Evolutionary conservation across 2,888 invertebrate genomes (phyloP).

Genomic region (Parelbella ahira): DNA sequence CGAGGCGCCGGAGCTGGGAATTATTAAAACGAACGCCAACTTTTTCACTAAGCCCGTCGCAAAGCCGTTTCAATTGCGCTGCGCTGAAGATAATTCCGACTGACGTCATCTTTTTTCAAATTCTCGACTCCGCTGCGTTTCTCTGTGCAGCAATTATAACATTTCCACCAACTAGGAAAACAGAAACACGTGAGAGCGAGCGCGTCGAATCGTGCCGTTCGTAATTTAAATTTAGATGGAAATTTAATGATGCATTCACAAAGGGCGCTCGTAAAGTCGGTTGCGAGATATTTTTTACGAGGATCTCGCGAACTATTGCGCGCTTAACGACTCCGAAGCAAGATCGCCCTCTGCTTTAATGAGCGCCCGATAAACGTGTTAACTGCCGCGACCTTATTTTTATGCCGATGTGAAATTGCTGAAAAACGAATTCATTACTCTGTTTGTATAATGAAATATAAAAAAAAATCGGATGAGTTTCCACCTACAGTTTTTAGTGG

Average conservation of each 20-base stretch:
- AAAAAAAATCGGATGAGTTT: conserved; percentile 34
- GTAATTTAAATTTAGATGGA: conserved; percentile 81
- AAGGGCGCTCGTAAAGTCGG: conserved; percentile 80
- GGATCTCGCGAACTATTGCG: conserved; percentile 81
- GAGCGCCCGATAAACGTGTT: conserved; percentile 81
- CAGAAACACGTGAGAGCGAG: conserved; percentile 76
- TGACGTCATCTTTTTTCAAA: conserved; percentile 80
- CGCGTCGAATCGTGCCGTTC: conserved; percentile 72
- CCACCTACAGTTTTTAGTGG: conserved; percentile 27
- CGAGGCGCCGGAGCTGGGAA: conserved; percentile 80
- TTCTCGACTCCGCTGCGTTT: conserved; percentile 74
- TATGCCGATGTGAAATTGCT: conserved; percentile 77
- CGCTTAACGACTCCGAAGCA: conserved; percentile 80
- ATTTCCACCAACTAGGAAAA: conserved; percentile 79
- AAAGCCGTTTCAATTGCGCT: conserved; percentile 81
- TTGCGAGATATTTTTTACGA: conserved; percentile 80
- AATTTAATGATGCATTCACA: conserved; percentile 81
- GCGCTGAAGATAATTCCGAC: conserved; percentile 80
- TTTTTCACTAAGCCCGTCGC: conserved; percentile 80
- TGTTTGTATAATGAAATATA: conserved; percentile 28
- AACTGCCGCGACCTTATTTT: conserved; percentile 79
- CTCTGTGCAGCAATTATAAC: conserved; percentile 79
- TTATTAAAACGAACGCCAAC: conserved; percentile 81
- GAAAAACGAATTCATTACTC: conserved; percentile 75
- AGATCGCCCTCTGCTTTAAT: conserved; percentile 80